Evolutionary conservation across 2,888 invertebrate genomes (phyloP), one percentile per base, ranked within the genome.

Genomic region (Eupithecia exiguata): DNA sequence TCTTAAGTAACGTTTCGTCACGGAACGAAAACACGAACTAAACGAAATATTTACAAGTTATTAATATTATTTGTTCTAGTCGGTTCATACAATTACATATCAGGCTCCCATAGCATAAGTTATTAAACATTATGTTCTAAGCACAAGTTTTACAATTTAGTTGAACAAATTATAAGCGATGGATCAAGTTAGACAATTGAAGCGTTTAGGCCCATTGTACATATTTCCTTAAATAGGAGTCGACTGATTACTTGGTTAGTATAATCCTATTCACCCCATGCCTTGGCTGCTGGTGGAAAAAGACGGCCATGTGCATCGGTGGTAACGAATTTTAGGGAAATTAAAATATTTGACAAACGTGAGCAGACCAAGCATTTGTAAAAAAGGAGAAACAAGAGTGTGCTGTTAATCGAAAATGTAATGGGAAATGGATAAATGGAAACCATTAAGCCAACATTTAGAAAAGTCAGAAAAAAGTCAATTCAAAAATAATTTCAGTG

Each of bases 61-160:
- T 84, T 83, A 84, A 85, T 87, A 85, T 84, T 90, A 88, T 91
- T 92, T 91, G 90, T 91, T 91, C 84, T 89, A 88, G 78, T 81
- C 77, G 80, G 84, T 84, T 81, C 85, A 80, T 86, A 89, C 89
- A 88, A 91, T 90, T 89, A 92, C 89, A 87, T 86, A 89, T 88
- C 89, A 91, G 84, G 88, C 88, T 88, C 89, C 89, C 90, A 88
- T 89, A 88, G 89, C 84, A 90, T 83, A 86, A 88, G 90, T 91
- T 92, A 93, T 92, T 93, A 93, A 92, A 92, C 91, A 92, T 89
- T 86, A 88, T 86, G 84, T 88, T 91, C 89, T 91, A 92, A 92
- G 90, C 89, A 87, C 84, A 84, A 88, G 89, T 90, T 92, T 92
- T 91, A 92, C 91, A 91, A 92, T 93, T 93, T 93, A 91, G 89